These are phyloP conservation scores for Gila orcuttii DNA, from an alignment of 2,113 vertebrate genomes.

Conservation along the genomic window DNA sequence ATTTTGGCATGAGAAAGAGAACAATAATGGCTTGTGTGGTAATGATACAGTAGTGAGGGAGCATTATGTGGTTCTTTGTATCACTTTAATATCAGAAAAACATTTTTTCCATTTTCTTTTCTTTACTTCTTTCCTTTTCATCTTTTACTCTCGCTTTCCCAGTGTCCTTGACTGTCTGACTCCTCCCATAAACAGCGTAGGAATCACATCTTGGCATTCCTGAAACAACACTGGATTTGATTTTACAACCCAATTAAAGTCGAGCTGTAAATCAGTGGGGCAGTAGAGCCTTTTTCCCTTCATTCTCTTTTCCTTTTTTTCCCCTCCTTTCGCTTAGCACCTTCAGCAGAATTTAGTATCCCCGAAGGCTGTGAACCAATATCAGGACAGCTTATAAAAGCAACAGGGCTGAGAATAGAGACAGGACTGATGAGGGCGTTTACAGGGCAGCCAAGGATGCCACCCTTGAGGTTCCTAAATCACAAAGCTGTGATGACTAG, in stretches of 20 bases:
- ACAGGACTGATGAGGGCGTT: slow-evolving; percentile 59
- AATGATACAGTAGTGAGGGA: not conserved
- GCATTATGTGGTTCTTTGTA: not conserved
- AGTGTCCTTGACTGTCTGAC: slow-evolving; percentile 73
- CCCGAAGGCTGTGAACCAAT: slow-evolving; percentile 60
- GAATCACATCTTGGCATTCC: slow-evolving; percentile 76
- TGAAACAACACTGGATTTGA: slow-evolving; percentile 76
- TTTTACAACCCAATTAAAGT: slow-evolving; percentile 82
- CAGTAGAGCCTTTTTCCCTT: slow-evolving; percentile 49
- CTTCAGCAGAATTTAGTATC: slow-evolving; percentile 61
- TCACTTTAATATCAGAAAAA: not conserved
- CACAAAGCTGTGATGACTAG: slow-evolving; percentile 46
- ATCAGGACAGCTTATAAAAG: slow-evolving; percentile 61
- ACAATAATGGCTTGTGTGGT: not conserved
- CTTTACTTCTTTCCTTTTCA: not conserved
- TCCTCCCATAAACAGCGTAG: slow-evolving; percentile 73
- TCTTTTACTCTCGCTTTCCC: slow-evolving; percentile 7
- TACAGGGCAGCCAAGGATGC: slow-evolving; percentile 61
- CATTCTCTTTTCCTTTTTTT: not conserved
- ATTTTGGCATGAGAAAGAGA: slow-evolving; percentile 22
- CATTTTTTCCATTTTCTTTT: not conserved
- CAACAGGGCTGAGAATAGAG: slow-evolving; percentile 51
- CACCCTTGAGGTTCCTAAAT: slow-evolving; percentile 60
- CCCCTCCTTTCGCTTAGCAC: slow-evolving; percentile 51
- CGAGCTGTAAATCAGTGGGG: slow-evolving; percentile 70